Evolutionary conservation across 2,797 vertebrate genomes (phyloP), one percentile per base, ranked within the genome.

Genomic region (Manis crassicaudata): DNA sequence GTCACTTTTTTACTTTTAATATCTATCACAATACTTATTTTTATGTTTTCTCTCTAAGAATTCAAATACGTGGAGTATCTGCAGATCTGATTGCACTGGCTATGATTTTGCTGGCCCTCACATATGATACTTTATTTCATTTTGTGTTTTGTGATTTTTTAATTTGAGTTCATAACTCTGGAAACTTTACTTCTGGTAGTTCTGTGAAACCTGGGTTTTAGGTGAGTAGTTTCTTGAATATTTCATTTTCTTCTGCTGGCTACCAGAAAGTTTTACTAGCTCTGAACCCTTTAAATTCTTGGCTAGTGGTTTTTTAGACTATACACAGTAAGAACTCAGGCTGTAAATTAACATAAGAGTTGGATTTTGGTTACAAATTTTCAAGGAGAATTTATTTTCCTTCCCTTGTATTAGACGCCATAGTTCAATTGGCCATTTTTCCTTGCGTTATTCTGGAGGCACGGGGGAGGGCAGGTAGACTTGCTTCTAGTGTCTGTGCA

Each of bases 161-260:
- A 2, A 62, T 88, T 94, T 94, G 52, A 76, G 2, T 77, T 85
- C 27, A 81, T 54, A 46, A 72, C 84, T 84, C 21, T 88, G 12
- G 43, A 88, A 84, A 90, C 0, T 80, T 79, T 84, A 50, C 40
- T 10, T 90, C 25, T 83, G n/a, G 3, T 6, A 72, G 82, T 86
- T 4, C 52, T 93, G 40, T 88, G 46, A 91, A 79, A 6, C 20
- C 21, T 91, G 6, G 21, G 20, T 79, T 90, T 83, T 77, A 81
- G 1, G 8, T 92, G 32, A 84, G 27, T 68, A 84, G 27, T 68
- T 83, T 85, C 25, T 81, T 37, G 62, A 88, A 12, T 21, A 83
- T 93, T 94, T 92, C 29, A 79, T 96, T 91, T 89, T 76, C 37
- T 94, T 94, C 62, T 81, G n/a, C 13, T 80, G 72, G 83, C 27